phyloP scores from a whole-genome alignment of 1,140 invertebrate genomes.

The Thalassaphorura encarpata region DNA sequence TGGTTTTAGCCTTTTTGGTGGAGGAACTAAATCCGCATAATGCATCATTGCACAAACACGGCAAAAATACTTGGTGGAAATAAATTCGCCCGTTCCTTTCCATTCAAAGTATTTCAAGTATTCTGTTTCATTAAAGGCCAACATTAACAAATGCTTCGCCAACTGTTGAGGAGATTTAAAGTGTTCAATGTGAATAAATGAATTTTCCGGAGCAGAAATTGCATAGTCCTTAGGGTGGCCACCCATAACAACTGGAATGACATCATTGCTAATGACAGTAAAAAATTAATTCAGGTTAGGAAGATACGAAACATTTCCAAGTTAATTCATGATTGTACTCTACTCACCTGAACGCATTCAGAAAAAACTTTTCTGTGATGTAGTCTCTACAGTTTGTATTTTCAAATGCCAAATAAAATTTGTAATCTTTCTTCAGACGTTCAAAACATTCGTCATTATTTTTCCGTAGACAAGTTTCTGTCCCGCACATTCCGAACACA shows the following conservation, averaged over 20 bases:
- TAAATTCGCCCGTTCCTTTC: slow-evolving; percentile 33
- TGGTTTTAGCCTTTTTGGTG: no score
- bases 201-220: slow-evolving; percentile 48
- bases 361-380: slow-evolving; percentile 92
- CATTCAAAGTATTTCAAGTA: slow-evolving; percentile 34
- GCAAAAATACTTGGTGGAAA: slow-evolving; percentile 30
- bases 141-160: slow-evolving; percentile 41
- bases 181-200: slow-evolving; percentile 50
- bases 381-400: slow-evolving; percentile 95
- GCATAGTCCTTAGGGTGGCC: slow-evolving; percentile 41
- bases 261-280: slow-evolving; percentile 29
- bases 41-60: slow-evolving; percentile 32
- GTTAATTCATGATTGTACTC: no score
- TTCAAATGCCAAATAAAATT: slow-evolving; percentile 95
- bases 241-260: slow-evolving; percentile 64
- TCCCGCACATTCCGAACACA: slow-evolving; percentile 84
- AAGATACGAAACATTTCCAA: no score
- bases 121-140: slow-evolving; percentile 37
- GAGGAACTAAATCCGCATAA: slow-evolving; percentile 3
- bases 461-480: slow-evolving; percentile 51
- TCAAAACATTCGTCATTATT: slow-evolving; percentile 45
- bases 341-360: slow-evolving; percentile 64
- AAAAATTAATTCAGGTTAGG: no score
- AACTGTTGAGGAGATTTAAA: slow-evolving; percentile 43
- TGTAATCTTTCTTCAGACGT: slow-evolving; percentile 59